These are phyloP conservation scores for Thermophis baileyi DNA, from an alignment of 2,113 vertebrate genomes.

Conservation along the genomic window DNA sequence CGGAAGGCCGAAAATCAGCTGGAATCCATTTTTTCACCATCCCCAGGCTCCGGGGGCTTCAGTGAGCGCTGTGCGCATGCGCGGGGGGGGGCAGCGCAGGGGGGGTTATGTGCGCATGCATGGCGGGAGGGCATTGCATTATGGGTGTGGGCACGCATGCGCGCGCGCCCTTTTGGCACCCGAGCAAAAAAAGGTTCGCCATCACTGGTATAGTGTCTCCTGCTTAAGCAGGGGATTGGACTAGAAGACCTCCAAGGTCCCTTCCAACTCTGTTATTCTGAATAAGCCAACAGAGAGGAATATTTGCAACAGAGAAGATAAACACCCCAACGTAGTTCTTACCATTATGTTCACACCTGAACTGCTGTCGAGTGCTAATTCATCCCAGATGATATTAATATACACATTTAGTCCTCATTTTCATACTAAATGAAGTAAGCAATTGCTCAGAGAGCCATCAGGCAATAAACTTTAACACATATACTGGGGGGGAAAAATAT, in stretches of 20 bases:
- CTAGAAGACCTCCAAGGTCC: background rate
- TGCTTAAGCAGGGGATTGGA: background rate
- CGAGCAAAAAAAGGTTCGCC: too few species aligned
- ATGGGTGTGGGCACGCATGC: too few species aligned
- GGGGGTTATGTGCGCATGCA: too few species aligned
- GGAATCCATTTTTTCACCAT: too few species aligned
- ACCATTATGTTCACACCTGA: constrained; percentile 31
- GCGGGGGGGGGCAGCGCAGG: too few species aligned
- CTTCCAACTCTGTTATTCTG: background rate
- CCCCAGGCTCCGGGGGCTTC: too few species aligned
- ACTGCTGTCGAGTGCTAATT: constrained; percentile 34
- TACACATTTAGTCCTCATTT: constrained; percentile 9
- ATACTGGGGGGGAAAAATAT: constrained; percentile 11
- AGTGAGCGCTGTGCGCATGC: too few species aligned
- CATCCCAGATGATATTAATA: constrained; percentile 21
- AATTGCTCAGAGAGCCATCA: background rate
- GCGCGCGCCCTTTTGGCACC: too few species aligned
- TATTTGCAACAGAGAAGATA: background rate
- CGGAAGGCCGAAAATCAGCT: too few species aligned
- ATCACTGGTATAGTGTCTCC: background rate
- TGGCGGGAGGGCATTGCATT: too few species aligned
- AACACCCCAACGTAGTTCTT: background rate
- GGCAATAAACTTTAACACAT: constrained; percentile 18
- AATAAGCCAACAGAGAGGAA: background rate
- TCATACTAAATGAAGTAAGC: constrained; percentile 19